Evolutionary conservation across 2,888 invertebrate genomes (phyloP).

Genomic region (Glyphotaelius pellucidus): DNA sequence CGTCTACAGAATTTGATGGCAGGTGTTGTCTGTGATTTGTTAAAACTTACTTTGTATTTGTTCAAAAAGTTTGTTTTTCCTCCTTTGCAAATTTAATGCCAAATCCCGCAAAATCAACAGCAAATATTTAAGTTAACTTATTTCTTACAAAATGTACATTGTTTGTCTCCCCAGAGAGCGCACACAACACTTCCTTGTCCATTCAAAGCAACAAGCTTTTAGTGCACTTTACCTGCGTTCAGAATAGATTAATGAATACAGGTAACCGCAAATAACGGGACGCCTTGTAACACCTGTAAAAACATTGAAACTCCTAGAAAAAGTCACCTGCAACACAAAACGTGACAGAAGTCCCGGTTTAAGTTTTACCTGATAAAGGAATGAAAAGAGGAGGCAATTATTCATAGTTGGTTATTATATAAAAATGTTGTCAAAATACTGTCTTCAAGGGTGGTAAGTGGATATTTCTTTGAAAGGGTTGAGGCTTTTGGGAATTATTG

Average conservation of each 20-base stretch:
- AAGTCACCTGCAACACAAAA: slow-evolving; percentile 40
- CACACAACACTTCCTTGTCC: background rate
- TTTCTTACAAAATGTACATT: slow-evolving; percentile 10
- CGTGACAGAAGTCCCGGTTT: slow-evolving; percentile 30
- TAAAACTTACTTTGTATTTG: background rate
- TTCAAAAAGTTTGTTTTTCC: slow-evolving; percentile 13
- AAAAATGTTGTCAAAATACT: slow-evolving; percentile 46
- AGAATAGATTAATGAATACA: slow-evolving; percentile 41
- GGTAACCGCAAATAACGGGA: slow-evolving; percentile 32
- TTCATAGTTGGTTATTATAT: slow-evolving; percentile 48
- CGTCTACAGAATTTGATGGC: background rate
- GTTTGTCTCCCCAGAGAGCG: slow-evolving; percentile 18
- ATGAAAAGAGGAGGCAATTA: slow-evolving; percentile 40
- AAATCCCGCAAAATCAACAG: slow-evolving; percentile 25
- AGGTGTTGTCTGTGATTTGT: background rate
- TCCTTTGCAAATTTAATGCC: slow-evolving; percentile 33
- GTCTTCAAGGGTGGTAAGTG: slow-evolving; percentile 15
- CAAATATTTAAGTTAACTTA: slow-evolving; percentile 17
- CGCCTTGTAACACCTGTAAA: slow-evolving; percentile 45
- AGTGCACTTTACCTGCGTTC: slow-evolving; percentile 24
- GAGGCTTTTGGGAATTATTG: background rate
- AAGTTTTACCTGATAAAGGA: slow-evolving; percentile 8
- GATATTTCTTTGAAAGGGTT: slow-evolving; percentile 42
- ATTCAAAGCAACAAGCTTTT: slow-evolving; percentile 30
- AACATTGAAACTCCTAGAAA: slow-evolving; percentile 43